Conservation (phyloP, 2,888 invertebrate genomes). For the Stenchaetothrips biformis region DNA sequence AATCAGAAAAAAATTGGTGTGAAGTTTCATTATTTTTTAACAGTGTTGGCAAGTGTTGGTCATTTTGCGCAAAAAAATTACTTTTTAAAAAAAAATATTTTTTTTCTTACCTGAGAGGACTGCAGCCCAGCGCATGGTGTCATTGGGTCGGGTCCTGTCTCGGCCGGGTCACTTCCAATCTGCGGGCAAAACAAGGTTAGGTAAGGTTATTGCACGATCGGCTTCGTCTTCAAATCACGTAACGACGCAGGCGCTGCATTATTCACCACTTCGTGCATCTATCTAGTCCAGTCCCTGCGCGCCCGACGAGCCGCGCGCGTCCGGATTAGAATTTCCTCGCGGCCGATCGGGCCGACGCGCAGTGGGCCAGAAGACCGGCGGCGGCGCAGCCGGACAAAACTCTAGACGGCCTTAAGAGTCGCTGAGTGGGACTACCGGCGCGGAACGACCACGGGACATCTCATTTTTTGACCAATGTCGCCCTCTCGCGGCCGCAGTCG, state of each 20-base stretch:
- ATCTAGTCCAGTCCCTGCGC: not conserved
- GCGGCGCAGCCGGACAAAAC: too few relatives aligned
- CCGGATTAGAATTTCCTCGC: too few relatives aligned
- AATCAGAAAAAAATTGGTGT: not conserved
- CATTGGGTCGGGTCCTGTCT: constrained; percentile 17
- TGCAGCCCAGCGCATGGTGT: constrained; percentile 19
- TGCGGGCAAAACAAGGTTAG: not conserved
- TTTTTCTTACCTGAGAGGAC: constrained; percentile 1
- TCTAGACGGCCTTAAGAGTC: too few relatives aligned
- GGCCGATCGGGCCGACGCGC: too few relatives aligned
- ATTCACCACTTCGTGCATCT: not conserved
- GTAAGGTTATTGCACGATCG: not conserved
- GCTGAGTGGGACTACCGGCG: too few relatives aligned
- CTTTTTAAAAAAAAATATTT: too few relatives aligned
- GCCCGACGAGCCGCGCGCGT: too few relatives aligned
- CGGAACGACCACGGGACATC: too few relatives aligned
- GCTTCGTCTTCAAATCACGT: not conserved
- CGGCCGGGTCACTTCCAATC: constrained; percentile 21
- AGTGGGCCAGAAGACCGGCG: too few relatives aligned
- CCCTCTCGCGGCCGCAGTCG: too few relatives aligned
- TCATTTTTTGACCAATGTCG: too few relatives aligned
- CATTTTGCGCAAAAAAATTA: not conserved
- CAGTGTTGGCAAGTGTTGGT: not conserved
- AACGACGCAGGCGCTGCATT: not conserved
- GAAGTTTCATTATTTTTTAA: not conserved